Evolutionary conservation across 2,113 vertebrate genomes (phyloP).

Genomic region (Ceyx margarethae): DNA sequence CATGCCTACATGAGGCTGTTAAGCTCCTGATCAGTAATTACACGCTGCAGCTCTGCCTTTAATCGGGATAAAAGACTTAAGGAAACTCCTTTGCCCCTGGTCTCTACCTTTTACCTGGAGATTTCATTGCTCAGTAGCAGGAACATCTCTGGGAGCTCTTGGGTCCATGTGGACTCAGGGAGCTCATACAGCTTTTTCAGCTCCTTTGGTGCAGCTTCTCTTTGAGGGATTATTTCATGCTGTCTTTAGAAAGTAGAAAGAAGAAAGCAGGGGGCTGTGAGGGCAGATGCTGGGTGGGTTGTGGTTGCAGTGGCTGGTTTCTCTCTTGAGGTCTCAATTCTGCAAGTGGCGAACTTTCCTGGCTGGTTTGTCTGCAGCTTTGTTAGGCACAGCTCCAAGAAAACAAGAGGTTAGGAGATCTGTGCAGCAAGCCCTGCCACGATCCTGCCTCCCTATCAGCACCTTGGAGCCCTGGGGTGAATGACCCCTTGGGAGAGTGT

Average conservation of each 20-base stretch:
- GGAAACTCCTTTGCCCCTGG: conserved; percentile 27
- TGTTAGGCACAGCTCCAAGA: background rate
- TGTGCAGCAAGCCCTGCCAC: background rate
- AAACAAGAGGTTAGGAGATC: conserved; percentile 19
- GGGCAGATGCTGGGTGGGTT: background rate
- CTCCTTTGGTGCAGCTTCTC: background rate
- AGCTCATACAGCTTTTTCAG: background rate
- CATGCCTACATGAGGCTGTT: background rate
- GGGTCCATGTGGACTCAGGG: rapidly evolving
- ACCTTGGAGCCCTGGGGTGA: rapidly evolving
- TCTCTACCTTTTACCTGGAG: conserved; percentile 29
- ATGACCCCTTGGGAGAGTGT: rapidly evolving
- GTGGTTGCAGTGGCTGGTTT: background rate
- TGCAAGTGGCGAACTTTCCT: background rate
- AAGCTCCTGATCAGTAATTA: conserved; percentile 36
- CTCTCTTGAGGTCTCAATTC: background rate
- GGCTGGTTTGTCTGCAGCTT: background rate
- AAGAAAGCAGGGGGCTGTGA: background rate
- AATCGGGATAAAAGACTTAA: conserved; percentile 40
- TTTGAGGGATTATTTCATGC: background rate
- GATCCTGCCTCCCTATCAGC: background rate
- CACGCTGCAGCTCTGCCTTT: conserved; percentile 8
- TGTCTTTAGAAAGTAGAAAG: background rate
- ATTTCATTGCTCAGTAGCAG: background rate
- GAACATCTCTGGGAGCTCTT: background rate